A percentile compares a stretch with the other conserved stretches of the same genome.
Evolutionary conservation across 2,113 vertebrate genomes (phyloP).

Genomic region (Pseudolaguvia tuberculata): DNA sequence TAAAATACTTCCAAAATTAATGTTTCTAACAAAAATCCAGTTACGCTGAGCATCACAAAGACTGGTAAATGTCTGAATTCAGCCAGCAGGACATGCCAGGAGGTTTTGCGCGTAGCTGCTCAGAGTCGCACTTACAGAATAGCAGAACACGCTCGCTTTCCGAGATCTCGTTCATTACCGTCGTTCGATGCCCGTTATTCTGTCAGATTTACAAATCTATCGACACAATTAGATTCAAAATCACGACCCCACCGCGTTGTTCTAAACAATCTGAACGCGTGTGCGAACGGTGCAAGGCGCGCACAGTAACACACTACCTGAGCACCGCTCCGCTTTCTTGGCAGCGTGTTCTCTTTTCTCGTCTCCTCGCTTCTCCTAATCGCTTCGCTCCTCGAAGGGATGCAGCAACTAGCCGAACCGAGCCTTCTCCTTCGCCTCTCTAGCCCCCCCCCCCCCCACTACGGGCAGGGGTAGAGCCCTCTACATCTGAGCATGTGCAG

Average conservation of each 20-base stretch:
- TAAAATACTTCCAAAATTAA: not conserved
- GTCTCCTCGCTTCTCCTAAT: not conserved
- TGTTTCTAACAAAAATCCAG: not conserved
- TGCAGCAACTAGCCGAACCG: conserved; percentile 59
- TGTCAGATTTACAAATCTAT: not conserved
- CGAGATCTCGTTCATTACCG: not conserved
- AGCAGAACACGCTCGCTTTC: not conserved
- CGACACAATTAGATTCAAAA: not conserved
- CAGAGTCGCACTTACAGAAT: not conserved
- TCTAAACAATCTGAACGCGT: not conserved
- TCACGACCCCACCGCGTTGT: not conserved
- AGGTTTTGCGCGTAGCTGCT: conserved; percentile 6
- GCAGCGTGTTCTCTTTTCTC: conserved; percentile 54
- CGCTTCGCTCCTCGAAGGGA: conserved; percentile 59
- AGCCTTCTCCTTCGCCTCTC: conserved; percentile 51
- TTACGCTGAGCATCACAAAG: not conserved
- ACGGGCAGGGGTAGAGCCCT: too few species aligned
- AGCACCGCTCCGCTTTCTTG: conserved; percentile 62
- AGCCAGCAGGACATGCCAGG: not conserved
- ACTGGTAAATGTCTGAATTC: not conserved
- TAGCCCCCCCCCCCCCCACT: too few species aligned
- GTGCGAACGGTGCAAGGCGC: not conserved
- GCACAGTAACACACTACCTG: conserved; percentile 57
- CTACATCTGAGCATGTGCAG: conserved; percentile 61
- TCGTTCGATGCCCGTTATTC: not conserved